Evolutionary conservation across 2,888 invertebrate genomes (phyloP).

Genomic region (Drosophila eohydei): DNA sequence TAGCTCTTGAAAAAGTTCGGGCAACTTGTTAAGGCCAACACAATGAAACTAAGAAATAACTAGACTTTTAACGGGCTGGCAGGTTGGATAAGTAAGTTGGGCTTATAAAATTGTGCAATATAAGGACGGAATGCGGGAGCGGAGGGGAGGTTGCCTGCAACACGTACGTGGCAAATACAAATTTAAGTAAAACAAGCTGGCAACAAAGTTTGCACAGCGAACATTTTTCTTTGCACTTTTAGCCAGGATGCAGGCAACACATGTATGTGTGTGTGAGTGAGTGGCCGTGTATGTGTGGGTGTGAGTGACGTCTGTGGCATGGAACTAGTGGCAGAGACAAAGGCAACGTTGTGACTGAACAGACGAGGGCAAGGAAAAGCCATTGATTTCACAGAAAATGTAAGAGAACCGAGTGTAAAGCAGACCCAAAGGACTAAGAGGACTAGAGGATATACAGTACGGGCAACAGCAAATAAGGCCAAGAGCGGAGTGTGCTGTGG

Average conservation of each 20-base stretch:
- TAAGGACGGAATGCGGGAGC: neutral
- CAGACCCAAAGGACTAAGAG: constrained; percentile 40
- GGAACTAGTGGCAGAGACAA: constrained; percentile 39
- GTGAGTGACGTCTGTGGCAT: constrained; percentile 26
- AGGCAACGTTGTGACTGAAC: constrained; percentile 37
- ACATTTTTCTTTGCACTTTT: constrained; percentile 56
- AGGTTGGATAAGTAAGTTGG: constrained; percentile 27
- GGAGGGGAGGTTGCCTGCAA: constrained; percentile 4
- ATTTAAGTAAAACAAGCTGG: constrained; percentile 72
- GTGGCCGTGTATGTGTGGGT: constrained; percentile 21
- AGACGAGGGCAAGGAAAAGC: constrained; percentile 41
- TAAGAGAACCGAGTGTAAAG: constrained; percentile 15
- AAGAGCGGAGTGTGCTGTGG: neutral
- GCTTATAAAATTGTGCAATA: constrained; percentile 8
- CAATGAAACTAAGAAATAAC: constrained; percentile 16
- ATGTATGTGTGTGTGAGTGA: neutral
- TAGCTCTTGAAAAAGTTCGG: constrained; percentile 6
- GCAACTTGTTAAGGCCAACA: constrained; percentile 17
- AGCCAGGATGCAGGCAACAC: constrained; percentile 25
- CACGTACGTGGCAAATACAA: constrained; percentile 59
- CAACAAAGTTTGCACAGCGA: constrained; percentile 67
- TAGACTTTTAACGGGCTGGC: constrained; percentile 28
- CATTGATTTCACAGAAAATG: constrained; percentile 67
- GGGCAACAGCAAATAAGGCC: constrained; percentile 14
- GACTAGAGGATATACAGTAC: constrained; percentile 32